Evolutionary conservation across 1,140 invertebrate genomes (phyloP).

Genomic region (Drosophila cardini): DNA sequence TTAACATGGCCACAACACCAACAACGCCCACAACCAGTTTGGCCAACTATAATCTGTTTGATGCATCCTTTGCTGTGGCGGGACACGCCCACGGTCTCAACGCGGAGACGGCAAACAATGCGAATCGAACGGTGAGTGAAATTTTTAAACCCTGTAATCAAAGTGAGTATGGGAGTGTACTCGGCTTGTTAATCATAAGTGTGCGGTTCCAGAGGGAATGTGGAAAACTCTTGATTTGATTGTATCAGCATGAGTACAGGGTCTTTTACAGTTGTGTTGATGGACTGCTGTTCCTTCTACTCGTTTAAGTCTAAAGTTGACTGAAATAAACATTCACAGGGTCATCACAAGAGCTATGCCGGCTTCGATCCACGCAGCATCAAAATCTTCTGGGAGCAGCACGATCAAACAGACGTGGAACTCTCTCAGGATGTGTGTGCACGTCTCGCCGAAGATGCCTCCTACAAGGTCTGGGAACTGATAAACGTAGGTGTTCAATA

Average conservation of each 20-base stretch:
- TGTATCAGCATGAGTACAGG: no score
- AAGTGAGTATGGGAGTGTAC: no score
- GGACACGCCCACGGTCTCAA: constrained; percentile 36
- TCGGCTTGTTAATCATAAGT: no score
- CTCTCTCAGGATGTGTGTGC: constrained; percentile 77
- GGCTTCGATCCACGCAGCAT: constrained; percentile 77
- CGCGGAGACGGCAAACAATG: constrained; percentile 38
- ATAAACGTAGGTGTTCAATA: constrained; percentile 63
- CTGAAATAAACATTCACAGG: no score
- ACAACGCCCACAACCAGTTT: constrained; percentile 70
- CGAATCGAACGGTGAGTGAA: constrained; percentile 42
- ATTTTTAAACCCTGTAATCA: no score
- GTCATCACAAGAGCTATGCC: constrained; percentile 75
- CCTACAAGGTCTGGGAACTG: constrained; percentile 83
- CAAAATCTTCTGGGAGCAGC: constrained; percentile 84
- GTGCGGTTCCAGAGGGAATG: no score
- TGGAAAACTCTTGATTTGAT: no score
- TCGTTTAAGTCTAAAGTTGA: no score
- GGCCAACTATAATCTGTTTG: constrained; percentile 66
- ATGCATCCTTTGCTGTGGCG: constrained; percentile 62
- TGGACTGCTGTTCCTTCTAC: no score
- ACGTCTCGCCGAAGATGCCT: constrained; percentile 78
- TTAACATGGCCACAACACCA: constrained; percentile 69
- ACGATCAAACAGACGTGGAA: constrained; percentile 81
- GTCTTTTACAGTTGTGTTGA: no score